Evolutionary conservation across 2,797 vertebrate genomes (phyloP).

Genomic region (Hephaestus fuliginosus): DNA sequence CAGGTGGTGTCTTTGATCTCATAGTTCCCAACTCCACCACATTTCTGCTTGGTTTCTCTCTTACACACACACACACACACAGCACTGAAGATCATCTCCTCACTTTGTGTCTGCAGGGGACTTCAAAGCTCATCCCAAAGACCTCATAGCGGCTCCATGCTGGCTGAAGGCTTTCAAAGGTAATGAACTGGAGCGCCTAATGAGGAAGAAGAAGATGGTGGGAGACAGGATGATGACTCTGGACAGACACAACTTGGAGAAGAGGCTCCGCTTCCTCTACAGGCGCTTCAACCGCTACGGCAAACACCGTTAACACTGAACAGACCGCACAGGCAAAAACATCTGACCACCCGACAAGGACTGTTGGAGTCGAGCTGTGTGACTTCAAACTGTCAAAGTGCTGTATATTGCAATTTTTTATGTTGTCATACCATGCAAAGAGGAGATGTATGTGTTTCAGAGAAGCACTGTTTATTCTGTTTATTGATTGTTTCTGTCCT

Average conservation of each 20-base stretch:
- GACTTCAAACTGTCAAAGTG: slow-evolving; percentile 26
- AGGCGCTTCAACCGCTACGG: slow-evolving; percentile 91
- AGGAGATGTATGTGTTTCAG: not conserved
- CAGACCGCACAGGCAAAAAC: not conserved
- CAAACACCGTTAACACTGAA: slow-evolving; percentile 87
- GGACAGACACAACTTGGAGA: slow-evolving; percentile 90
- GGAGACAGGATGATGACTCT: slow-evolving; percentile 91
- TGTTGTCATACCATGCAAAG: not conserved
- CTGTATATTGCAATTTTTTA: slow-evolving; percentile 33
- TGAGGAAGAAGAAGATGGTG: slow-evolving; percentile 92
- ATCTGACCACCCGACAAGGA: slow-evolving; percentile 22
- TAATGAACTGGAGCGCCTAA: slow-evolving; percentile 92
- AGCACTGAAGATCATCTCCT: not conserved
- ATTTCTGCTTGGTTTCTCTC: not conserved
- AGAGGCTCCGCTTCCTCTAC: slow-evolving; percentile 93
- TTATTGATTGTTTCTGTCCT: slow-evolving; percentile 1
- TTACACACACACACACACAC: not conserved
- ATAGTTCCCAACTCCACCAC: not conserved
- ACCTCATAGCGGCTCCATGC: slow-evolving; percentile 88
- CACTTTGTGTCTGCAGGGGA: slow-evolving; percentile 82
- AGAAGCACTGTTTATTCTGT: not conserved
- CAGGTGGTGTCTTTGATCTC: not conserved
- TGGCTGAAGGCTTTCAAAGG: slow-evolving; percentile 94
- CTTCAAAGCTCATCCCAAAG: slow-evolving; percentile 93
- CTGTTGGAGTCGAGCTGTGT: slow-evolving; percentile 29